Evolutionary conservation across 2,888 invertebrate species (phyloP), one percentile per base, ranked within the genome.

Genomic region (Hirudinaria manillensis): DNA sequence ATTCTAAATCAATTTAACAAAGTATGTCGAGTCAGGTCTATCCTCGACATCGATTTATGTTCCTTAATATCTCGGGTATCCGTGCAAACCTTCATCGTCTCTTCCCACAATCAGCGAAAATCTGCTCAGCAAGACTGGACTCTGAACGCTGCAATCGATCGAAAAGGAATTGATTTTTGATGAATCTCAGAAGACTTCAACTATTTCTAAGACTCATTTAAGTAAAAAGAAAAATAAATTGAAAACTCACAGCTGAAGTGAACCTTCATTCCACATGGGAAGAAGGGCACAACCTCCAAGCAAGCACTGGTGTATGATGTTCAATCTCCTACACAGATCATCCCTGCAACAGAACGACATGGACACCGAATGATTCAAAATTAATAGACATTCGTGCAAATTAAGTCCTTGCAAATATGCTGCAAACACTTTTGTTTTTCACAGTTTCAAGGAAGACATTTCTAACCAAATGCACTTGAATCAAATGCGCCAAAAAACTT

Each of bases 271-370:
- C 87, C 92, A 91, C 76, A 89, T 85, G 2, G 92, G 92, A 76
- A 93, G 84, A 75, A 91, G 87, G 72, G 88, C 87, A 74, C 90
- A 88, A 29, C 86, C 84, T 74, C 90, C 91, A 2, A 90, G 88
- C 77, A 93, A 82, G 67, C 89, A 86, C 16, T 90, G 89, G 73
- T 88, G 87, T 0, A 93, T 87, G 29, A 92, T 89, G 80, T 88
- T 89, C 78, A 94, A 87, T 72, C 89, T 88, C 56, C 90, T 87
- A 72, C 90, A 85, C 68, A 93, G 86, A 74, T 91, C 89, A 76
- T 91, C 91, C 72, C 91, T 88, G 80, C n/a, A 84, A 84, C 4
- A 34, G 32, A 45, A 45, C 45, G 10, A 16, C 10, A 16, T 2
- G 13, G 16, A 10, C 16, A 38, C 10, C 1, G 16, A 2, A 16